A percentile compares a stretch with the other conserved stretches of the same genome.
These are phyloP conservation scores for Iselma pallidipennis DNA, from an alignment of 2,888 invertebrate genomes.

Conservation along the genomic window DNA sequence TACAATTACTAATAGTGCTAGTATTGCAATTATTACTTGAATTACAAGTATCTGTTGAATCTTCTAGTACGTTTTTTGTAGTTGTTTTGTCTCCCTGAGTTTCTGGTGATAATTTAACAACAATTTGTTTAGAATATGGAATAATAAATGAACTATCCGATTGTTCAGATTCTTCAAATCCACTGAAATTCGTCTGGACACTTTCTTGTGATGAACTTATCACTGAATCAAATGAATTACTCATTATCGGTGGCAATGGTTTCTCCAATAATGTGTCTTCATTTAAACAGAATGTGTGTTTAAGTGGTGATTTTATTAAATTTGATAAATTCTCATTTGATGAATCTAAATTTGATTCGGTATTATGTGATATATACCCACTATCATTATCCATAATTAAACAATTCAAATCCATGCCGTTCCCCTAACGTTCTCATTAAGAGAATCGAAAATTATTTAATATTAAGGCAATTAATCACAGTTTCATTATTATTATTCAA, in stretches of 20 bases:
- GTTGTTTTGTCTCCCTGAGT: background rate
- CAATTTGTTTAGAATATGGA: conserved; percentile 28
- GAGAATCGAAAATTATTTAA: background rate
- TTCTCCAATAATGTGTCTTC: conserved; percentile 51
- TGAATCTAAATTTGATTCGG: conserved; percentile 47
- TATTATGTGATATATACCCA: conserved; percentile 52
- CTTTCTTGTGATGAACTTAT: conserved; percentile 33
- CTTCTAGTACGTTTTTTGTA: conserved; percentile 5
- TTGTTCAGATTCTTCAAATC: conserved; percentile 33
- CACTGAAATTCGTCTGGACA: conserved; percentile 31
- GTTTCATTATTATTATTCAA: background rate
- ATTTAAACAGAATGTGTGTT: conserved; percentile 44
- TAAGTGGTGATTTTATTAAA: conserved; percentile 18
- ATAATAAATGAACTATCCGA: conserved; percentile 32
- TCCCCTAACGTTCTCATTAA: background rate
- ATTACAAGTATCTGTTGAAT: conserved; percentile 14
- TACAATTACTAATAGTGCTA: background rate
- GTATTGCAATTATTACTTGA: conserved; percentile 1
- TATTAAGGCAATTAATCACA: too few relatives aligned
- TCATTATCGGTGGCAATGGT: conserved; percentile 27
- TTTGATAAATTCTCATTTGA: conserved; percentile 23
- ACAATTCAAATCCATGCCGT: conserved; percentile 11
- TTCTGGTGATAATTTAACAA: background rate
- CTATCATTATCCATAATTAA: conserved; percentile 49
- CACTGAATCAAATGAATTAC: conserved; percentile 31